Evolutionary conservation across 1,140 invertebrate species (phyloP).

Genomic region (Tetramorium simillimum): DNA sequence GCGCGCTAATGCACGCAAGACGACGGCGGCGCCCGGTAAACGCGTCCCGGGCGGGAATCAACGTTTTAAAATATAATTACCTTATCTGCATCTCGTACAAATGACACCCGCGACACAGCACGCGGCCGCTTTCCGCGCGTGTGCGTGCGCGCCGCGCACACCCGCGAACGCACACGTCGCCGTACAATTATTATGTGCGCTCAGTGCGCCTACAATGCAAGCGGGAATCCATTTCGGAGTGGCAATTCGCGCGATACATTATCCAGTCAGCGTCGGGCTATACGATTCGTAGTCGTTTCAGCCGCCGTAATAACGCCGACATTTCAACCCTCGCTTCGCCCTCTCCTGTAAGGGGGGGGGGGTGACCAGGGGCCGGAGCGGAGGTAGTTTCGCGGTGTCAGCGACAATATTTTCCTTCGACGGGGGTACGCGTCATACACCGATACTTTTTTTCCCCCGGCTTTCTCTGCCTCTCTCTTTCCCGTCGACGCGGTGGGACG

Average conservation of each 20-base stretch:
- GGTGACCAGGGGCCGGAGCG: slow-evolving; percentile 55
- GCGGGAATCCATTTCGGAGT: slow-evolving; percentile 69
- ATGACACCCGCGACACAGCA: slow-evolving; percentile 52
- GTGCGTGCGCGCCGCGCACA: background rate
- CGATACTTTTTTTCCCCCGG: slow-evolving; percentile 63
- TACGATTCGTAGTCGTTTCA: slow-evolving; percentile 73
- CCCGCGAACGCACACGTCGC: slow-evolving; percentile 4
- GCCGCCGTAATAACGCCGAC: slow-evolving; percentile 69
- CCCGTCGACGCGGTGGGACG: slow-evolving; percentile 47
- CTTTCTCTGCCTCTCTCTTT: slow-evolving; percentile 6
- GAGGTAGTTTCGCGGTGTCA: slow-evolving; percentile 69
- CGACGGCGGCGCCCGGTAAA: background rate
- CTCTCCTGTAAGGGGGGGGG: slow-evolving; percentile 64
- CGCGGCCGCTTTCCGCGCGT: background rate
- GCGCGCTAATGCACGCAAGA: background rate
- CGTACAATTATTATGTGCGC: slow-evolving; percentile 72
- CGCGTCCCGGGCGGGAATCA: background rate
- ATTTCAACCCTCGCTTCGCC: slow-evolving; percentile 67
- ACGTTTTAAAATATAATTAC: slow-evolving; percentile 63
- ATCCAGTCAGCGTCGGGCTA: slow-evolving; percentile 72
- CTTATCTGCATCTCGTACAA: slow-evolving; percentile 47
- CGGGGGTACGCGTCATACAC: slow-evolving; percentile 64
- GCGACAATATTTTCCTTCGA: slow-evolving; percentile 75
- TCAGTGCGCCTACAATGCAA: slow-evolving; percentile 65
- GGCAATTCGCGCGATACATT: slow-evolving; percentile 75